Conservation (phyloP, 2,888 invertebrate genomes). For the Lumbricus terrestris region DNA sequence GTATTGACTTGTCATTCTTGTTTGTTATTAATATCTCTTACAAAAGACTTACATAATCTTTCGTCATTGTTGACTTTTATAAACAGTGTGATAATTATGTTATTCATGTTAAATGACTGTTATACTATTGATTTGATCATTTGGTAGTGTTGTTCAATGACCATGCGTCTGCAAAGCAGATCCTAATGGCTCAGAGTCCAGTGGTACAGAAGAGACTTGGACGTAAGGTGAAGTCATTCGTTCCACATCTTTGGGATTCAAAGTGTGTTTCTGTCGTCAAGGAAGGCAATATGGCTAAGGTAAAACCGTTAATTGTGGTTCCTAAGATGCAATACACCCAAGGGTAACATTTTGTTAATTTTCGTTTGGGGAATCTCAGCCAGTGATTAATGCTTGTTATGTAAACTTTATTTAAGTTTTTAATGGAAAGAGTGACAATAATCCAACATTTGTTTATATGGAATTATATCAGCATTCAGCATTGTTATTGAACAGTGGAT, state of each 20-base stretch:
- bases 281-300: not conserved
- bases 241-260: not conserved
- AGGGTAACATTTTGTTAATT: not conserved
- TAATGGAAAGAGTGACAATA: no score
- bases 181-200: not conserved
- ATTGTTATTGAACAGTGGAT: no score
- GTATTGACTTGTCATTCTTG: no score
- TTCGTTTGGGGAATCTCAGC: not conserved
- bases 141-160: slow-evolving; percentile 18
- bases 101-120: not conserved
- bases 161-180: not conserved
- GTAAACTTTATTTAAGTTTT: no score
- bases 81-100: not conserved
- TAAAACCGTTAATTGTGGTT: not conserved
- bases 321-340: not conserved
- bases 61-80: no score
- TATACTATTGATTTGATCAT: not conserved
- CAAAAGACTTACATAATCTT: no score
- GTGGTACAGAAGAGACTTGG: not conserved
- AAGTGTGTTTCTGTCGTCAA: not conserved
- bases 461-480: no score
- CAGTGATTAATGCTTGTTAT: not conserved
- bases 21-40: no score
- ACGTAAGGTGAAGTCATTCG: slow-evolving; percentile 6
- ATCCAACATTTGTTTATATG: no score